Base-by-base conservation (phyloP, 2,113 vertebrate species). In the Crotalus helleri region DNA sequence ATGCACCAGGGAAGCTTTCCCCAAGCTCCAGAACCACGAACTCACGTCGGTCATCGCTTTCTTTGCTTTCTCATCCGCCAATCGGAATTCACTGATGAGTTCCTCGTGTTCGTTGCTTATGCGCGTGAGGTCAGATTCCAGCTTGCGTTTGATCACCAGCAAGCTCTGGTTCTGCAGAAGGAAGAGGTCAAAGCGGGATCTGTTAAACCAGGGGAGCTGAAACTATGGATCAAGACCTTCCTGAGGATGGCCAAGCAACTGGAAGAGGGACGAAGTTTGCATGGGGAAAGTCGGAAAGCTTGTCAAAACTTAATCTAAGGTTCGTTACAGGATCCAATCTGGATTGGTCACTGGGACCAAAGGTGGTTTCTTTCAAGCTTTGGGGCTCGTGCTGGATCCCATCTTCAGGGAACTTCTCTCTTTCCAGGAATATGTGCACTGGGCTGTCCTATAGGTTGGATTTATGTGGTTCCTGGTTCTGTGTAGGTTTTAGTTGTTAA, bases 21-120 rank as follows among this genome's bases (percentile, higher is more conserved):
- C 93, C 51, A 51, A 94, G 58, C 86, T 92, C 85, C 92, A 44
- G 39, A 58, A 86, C 13, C 1, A 7, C 11, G 1, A 15, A 93
- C 97, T 97, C 94, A 97, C 88, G 5, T 98, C 97, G n/a, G 89
- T 94, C 90, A 95, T 94, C 33, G 97, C 97, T 96, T 98, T 94
- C 96, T 98, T 97, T 86, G 97, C 97, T 96, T 92, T 97, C 94
- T 98, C 97, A 2, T 98, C 98, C 1, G 96, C 97, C 0, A 95
- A 88, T 39, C 94, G 81, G 95, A 97, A 97, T 93, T 98, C 86
- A 0, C 97, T 98, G 97, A 98, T 97, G 89, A 98, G 97, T 93
- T 98, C 97, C 93, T 98, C 93, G 0, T 98, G 98, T 93, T 98
- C 96, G 0, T 96, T 97, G 93, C 95, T 95, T n/a, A 97, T 87